phyloP scores from a whole-genome alignment of 2,113 vertebrate genomes.

The Cygnus buccinator region DNA sequence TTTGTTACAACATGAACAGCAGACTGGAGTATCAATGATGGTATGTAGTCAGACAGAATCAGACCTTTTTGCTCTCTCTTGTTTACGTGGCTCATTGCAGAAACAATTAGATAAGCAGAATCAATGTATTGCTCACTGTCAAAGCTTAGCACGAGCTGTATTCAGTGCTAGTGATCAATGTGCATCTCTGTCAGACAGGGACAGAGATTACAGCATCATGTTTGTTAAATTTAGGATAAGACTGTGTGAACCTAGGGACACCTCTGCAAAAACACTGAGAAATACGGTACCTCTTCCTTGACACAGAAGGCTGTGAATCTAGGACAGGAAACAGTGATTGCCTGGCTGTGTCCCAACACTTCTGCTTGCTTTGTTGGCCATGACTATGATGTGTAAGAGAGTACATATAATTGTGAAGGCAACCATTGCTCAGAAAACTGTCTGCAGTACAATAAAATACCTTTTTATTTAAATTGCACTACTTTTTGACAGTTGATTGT shows the following conservation, averaged over 20 bases:
- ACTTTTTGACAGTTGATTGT: not conserved
- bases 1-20: slow-evolving; percentile 30
- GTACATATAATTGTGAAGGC: not conserved
- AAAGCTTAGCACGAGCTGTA: not conserved
- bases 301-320: not conserved
- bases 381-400: not conserved
- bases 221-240: not conserved
- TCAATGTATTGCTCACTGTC: slow-evolving; percentile 2
- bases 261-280: not conserved
- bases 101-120: slow-evolving; percentile 53
- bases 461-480: not conserved
- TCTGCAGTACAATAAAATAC: not conserved
- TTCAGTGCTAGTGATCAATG: not conserved
- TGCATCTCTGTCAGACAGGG: not conserved
- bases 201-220: not conserved
- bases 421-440: not conserved
- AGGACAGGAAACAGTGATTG: not conserved
- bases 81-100: slow-evolving; percentile 51
- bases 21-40: slow-evolving; percentile 56
- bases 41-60: slow-evolving; percentile 48
- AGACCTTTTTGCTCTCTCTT: slow-evolving; percentile 25
- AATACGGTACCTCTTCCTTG: not conserved
- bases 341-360: slow-evolving; percentile 29
- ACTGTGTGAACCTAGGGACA: not conserved
- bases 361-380: not conserved